Base-by-base conservation (phyloP, 2,888 invertebrate genomes). In the Lymantria monacha region DNA sequence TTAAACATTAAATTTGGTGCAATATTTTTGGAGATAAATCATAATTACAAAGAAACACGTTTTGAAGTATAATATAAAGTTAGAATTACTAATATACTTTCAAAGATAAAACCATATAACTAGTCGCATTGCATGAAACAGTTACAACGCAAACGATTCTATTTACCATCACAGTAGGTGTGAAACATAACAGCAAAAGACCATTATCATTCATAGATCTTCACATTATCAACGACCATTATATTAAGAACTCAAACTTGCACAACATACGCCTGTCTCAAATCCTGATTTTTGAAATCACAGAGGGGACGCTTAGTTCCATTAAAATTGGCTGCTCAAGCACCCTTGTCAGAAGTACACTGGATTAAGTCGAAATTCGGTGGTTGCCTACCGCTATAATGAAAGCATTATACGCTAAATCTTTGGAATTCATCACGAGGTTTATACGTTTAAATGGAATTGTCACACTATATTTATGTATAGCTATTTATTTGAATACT, bases 151-250 rank as follows among this genome's bases (percentile, higher is more conserved):
- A 22, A 22, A 22, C 22, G 22, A 22, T 22, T 22, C 22, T 38
- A 12, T n/a, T 7, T 30, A 5, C 22, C 43, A 45, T 51, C 51
- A 54, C 53, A 59, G 57, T 61, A 56, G 66, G 67, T 66, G 67
- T 57, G 63, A 69, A 66, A 63, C 59, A 66, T 63, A 63, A 66
- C 65, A 55, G 63, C 48, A 10, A 57, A 55, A 55, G 56, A 57
- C 59, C 57, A 69, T 68, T 69, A 66, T 58, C 57, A 61, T 66
- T 66, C 61, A 65, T 42, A 51, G 55, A 57, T 59, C 54, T 61
- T 57, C 54, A 60, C 50, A 55, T 61, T 59, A 57, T 54, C 51
- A 37, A 38, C 9, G 3, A 30, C 67, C 57, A 59, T 22, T 33
- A 37, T 33, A 42, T 8, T 30, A 42, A 14, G 54, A 46, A 2